These are phyloP conservation scores for Periparus ater DNA, from an alignment of 2,797 vertebrate genomes.

Conservation along the genomic window DNA sequence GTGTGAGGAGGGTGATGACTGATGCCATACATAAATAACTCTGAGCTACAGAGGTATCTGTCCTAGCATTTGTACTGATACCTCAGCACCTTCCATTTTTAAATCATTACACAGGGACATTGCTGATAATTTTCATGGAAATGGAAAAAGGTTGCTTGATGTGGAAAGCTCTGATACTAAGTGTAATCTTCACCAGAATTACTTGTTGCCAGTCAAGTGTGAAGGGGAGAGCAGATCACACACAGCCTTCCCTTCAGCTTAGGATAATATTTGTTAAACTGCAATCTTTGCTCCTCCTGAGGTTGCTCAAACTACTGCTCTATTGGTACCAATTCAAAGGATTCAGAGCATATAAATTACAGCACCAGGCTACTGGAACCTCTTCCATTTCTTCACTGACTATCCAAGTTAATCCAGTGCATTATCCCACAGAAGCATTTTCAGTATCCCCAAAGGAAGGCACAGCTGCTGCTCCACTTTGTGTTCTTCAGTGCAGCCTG, in stretches of 20 bases:
- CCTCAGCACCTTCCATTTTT: background rate
- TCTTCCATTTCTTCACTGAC: background rate
- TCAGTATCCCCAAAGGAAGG: background rate
- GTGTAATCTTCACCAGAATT: background rate
- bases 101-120: background rate
- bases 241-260: background rate
- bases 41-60: background rate
- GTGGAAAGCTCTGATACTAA: background rate
- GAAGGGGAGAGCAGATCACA: background rate
- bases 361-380: background rate
- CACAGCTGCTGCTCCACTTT: background rate
- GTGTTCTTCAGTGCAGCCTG: background rate
- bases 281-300: background rate
- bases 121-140: background rate
- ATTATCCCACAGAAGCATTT: background rate
- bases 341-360: background rate
- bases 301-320: background rate
- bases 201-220: background rate
- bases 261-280: background rate
- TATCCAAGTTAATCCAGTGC: background rate
- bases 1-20: background rate
- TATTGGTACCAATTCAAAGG: background rate
- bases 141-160: background rate
- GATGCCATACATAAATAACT: background rate
- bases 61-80: background rate